A percentile compares a stretch with the other conserved stretches of the same genome.
Evolutionary conservation across 2,888 invertebrate species (phyloP).

Genomic region (Ophion slaviceki): DNA sequence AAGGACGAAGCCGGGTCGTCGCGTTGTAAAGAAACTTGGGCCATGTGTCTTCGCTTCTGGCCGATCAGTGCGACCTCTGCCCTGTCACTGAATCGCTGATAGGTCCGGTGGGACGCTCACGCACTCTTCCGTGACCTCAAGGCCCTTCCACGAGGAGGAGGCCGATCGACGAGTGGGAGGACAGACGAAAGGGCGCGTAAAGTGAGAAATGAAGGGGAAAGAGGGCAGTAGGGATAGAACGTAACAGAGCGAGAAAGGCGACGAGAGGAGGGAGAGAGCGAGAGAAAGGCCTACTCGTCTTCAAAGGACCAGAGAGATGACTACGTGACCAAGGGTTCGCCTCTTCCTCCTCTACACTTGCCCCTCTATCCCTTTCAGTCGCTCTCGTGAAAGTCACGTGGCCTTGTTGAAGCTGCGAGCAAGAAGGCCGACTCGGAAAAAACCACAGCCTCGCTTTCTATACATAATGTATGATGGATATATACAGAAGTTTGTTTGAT

Average conservation of each 20-base stretch:
- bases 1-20: background rate
- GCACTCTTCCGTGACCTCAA: slow-evolving; percentile 39
- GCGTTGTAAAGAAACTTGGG: background rate
- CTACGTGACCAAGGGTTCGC: slow-evolving; percentile 42
- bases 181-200: background rate
- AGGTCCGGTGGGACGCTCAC: slow-evolving; percentile 22
- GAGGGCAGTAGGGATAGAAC: background rate
- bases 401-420: slow-evolving; percentile 23
- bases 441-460: slow-evolving; percentile 25
- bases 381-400: slow-evolving; percentile 30
- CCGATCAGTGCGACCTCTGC: slow-evolving; percentile 6
- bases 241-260: background rate
- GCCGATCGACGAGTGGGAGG: background rate
- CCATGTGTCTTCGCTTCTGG: slow-evolving; percentile 26
- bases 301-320: slow-evolving; percentile 13
- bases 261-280: background rate
- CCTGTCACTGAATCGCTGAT: slow-evolving; percentile 18
- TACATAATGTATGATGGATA: background rate
- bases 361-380: slow-evolving; percentile 3
- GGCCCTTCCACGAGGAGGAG: slow-evolving; percentile 22
- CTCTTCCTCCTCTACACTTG: background rate
- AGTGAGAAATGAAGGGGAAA: background rate
- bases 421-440: slow-evolving; percentile 8
- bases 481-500: background rate
- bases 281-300: slow-evolving; percentile 11